Evolutionary conservation across 1,140 invertebrate genomes (phyloP).

Genomic region (Caerostris darwini): DNA sequence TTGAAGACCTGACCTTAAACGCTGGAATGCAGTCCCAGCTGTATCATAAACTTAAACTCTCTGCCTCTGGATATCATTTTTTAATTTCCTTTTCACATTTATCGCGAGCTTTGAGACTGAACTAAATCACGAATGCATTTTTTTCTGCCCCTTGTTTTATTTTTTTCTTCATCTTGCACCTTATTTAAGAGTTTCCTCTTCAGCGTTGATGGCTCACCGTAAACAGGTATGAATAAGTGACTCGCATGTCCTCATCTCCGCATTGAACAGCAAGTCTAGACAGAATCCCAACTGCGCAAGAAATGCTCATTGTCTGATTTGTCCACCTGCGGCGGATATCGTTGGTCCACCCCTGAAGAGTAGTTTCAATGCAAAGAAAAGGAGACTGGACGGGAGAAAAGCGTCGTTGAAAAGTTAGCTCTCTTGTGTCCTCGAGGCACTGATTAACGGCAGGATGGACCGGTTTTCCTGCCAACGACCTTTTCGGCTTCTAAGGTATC

Average conservation of each 20-base stretch:
- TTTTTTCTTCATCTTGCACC: not conserved
- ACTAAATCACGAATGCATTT: not conserved
- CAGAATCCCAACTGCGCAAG: slow-evolving; percentile 47
- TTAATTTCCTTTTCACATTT: not conserved
- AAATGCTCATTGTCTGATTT: slow-evolving; percentile 47
- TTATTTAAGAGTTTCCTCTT: slow-evolving; percentile 1
- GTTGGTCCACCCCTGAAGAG: slow-evolving; percentile 39
- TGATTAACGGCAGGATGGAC: slow-evolving; percentile 67
- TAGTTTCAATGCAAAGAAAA: slow-evolving; percentile 42
- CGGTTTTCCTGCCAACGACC: slow-evolving; percentile 69
- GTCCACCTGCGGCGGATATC: slow-evolving; percentile 56
- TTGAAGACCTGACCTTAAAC: slow-evolving; percentile 31
- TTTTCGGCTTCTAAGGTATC: not conserved
- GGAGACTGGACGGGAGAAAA: slow-evolving; percentile 40
- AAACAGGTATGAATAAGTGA: slow-evolving; percentile 36
- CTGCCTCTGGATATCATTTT: not conserved
- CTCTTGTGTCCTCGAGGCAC: slow-evolving; percentile 51
- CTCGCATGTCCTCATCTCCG: slow-evolving; percentile 2
- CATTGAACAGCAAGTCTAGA: slow-evolving; percentile 22
- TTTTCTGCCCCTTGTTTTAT: not conserved
- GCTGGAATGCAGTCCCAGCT: not conserved
- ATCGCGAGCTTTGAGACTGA: not conserved
- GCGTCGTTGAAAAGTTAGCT: slow-evolving; percentile 54
- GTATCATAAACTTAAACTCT: slow-evolving; percentile 1
- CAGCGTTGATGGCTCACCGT: slow-evolving; percentile 18